Evolutionary conservation across 1,140 invertebrate species (phyloP), one percentile per base, ranked within the genome.

Genomic region (Drosophila paulistorum): DNA sequence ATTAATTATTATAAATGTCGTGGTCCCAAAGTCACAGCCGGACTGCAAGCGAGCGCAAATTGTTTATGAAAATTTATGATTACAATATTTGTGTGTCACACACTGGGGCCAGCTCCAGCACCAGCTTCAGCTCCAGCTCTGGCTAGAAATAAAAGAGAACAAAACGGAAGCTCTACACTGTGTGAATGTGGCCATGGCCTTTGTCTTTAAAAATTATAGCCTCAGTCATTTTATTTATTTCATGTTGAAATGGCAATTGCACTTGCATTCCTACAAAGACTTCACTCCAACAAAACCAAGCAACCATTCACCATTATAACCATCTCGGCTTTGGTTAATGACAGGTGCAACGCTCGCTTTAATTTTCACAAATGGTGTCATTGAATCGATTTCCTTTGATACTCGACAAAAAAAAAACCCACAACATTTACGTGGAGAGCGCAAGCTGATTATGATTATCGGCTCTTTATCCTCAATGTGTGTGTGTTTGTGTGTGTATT

Each of bases 1-100:
- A 89, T 89, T 89, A 89, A 89, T 89, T 89, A 89, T 89, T 89
- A 89, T 89, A 89, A 89, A 89, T 89, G 85, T 90, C 84, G 84
- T 89, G 80, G 84, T 73, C 70, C 35, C 69, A 80, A 67, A 76
- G 68, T 39, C 48, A 57, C 59, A 68, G 67, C 82, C 74, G 71
- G 77, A 64, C 65, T 73, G 84, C 83, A 77, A 78, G 76, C 80
- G 48, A 75, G 77, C 71, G 69, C 45, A 87, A 89, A 89, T 89
- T 89, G 84, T 89, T 89, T 89, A 89, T 89, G 85, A 81, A 81
- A 89, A 89, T 89, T 89, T 89, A 89, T 89, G 80, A 89, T 89
- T 89, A 89, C 84, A 89, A 89, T 89, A 89, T 89, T 89, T 84
- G 85, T 84, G 74, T 89, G 84, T 89, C 80, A 81, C 81, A 89